These are phyloP conservation scores for Carterocephalus palaemon DNA, from an alignment of 2,888 invertebrate genomes.

Conservation along the genomic window DNA sequence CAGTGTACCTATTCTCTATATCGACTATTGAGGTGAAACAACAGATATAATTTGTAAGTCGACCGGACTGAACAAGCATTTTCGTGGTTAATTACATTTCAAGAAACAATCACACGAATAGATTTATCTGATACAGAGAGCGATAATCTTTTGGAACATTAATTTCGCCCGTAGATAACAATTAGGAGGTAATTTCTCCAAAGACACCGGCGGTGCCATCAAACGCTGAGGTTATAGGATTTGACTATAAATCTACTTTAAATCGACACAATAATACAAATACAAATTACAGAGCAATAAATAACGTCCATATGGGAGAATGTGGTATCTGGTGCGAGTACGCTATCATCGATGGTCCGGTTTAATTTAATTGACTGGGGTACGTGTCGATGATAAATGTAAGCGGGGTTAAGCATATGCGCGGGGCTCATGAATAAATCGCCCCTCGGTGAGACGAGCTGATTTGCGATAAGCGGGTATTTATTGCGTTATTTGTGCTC, in stretches of 20 bases:
- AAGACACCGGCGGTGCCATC: conserved; percentile 37
- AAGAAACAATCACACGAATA: conserved; percentile 20
- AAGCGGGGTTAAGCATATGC: conserved; percentile 69
- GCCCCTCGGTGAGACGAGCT: conserved; percentile 67
- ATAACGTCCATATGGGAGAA: conserved; percentile 60
- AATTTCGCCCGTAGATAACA: conserved; percentile 21
- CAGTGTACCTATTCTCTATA: no score
- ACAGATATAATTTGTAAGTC: no score
- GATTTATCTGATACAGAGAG: conserved; percentile 17
- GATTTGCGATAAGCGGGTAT: conserved; percentile 77
- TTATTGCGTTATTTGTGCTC: conserved; percentile 73
- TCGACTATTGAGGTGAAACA: no score
- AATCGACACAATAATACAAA: conserved; percentile 54
- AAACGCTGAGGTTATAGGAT: conserved; percentile 41
- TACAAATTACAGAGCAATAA: conserved; percentile 64
- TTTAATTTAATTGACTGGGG: conserved; percentile 76
- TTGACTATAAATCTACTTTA: conserved; percentile 46
- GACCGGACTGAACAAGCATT: conserved; percentile 14
- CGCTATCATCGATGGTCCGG: conserved; percentile 68
- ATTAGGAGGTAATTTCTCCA: conserved; percentile 26
- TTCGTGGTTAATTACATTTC: conserved; percentile 21
- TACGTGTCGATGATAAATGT: conserved; percentile 72
- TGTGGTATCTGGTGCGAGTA: conserved; percentile 58
- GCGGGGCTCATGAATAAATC: conserved; percentile 70
- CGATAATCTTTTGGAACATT: conserved; percentile 19